phyloP scores from a whole-genome alignment of 92 coral and sea anemone species.

The Porites rus region DNA sequence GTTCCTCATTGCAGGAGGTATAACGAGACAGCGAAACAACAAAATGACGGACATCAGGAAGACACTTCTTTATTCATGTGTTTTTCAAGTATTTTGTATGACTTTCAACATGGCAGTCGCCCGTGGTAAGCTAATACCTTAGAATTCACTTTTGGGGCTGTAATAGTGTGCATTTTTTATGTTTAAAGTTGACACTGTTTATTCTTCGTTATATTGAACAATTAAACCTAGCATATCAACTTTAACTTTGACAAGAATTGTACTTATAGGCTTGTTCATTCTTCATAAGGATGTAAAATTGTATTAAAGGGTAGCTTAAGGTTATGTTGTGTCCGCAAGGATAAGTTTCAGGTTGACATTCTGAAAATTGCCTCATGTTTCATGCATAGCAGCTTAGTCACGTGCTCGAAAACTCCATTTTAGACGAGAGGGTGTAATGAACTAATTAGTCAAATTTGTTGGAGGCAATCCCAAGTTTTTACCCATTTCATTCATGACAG shows the following conservation, averaged over 20 bases:
- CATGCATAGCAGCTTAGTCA: too few species aligned
- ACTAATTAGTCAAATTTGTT: too few species aligned
- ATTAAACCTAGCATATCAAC: neutral
- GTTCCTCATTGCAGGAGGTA: neutral
- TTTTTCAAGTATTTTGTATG: slow-evolving; percentile 3
- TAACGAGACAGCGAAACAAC: neutral
- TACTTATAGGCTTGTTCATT: neutral
- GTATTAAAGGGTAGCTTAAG: too few species aligned
- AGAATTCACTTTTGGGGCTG: neutral
- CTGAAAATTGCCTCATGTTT: too few species aligned
- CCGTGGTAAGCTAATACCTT: slow-evolving; percentile 5
- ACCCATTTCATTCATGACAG: too few species aligned
- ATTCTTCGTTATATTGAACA: neutral
- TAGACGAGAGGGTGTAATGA: too few species aligned
- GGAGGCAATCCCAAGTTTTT: too few species aligned
- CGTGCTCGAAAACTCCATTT: too few species aligned
- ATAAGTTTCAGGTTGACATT: too few species aligned
- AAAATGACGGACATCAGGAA: slow-evolving; percentile 5
- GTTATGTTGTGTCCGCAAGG: too few species aligned
- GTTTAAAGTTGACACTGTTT: neutral
- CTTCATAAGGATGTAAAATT: neutral
- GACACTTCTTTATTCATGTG: neutral
- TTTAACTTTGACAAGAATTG: neutral
- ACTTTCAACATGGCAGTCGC: slow-evolving; percentile 8
- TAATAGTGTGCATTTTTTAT: too few species aligned